Evolutionary conservation across 2,797 vertebrate species (phyloP).

Genomic region (Mallotus villosus): DNA sequence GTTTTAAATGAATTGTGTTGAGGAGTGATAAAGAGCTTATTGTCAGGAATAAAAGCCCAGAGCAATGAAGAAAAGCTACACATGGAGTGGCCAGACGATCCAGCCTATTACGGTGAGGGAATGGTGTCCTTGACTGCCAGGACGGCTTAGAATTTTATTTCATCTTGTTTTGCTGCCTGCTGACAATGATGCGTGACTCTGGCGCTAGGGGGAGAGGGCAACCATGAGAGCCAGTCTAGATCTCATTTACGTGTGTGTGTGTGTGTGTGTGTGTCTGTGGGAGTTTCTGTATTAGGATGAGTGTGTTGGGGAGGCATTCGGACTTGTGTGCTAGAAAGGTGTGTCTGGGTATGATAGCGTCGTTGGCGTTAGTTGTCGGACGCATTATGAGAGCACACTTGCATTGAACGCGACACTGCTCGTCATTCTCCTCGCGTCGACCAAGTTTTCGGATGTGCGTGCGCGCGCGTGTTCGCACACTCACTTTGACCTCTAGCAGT

Average conservation of each 20-base stretch:
- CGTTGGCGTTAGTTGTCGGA: background rate
- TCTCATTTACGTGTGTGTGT: slow-evolving; percentile 72
- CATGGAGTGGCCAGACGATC: slow-evolving; percentile 83
- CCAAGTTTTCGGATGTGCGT: slow-evolving; percentile 1
- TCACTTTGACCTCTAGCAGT: slow-evolving; percentile 59
- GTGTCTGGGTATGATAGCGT: background rate
- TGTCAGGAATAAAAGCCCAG: slow-evolving; percentile 86
- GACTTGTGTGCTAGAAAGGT: background rate
- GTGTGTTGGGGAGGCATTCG: background rate
- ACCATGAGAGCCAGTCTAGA: slow-evolving; percentile 74
- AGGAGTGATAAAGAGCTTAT: slow-evolving; percentile 88
- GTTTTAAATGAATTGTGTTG: slow-evolving; percentile 88
- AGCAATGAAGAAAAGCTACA: slow-evolving; percentile 84
- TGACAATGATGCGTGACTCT: slow-evolving; percentile 82
- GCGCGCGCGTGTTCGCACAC: slow-evolving; percentile 23
- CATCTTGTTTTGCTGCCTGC: slow-evolving; percentile 83
- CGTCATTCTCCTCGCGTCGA: background rate
- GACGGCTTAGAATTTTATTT: slow-evolving; percentile 85
- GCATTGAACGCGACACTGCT: slow-evolving; percentile 8
- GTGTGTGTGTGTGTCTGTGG: slow-evolving; percentile 43
- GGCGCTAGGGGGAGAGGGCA: slow-evolving; percentile 73
- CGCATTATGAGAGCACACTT: slow-evolving; percentile 6
- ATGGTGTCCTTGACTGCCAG: slow-evolving; percentile 86
- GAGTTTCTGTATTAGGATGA: background rate
- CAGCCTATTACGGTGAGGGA: slow-evolving; percentile 84